Evolutionary conservation across 2,113 vertebrate species (phyloP).

Genomic region (Marmota flaviventris): DNA sequence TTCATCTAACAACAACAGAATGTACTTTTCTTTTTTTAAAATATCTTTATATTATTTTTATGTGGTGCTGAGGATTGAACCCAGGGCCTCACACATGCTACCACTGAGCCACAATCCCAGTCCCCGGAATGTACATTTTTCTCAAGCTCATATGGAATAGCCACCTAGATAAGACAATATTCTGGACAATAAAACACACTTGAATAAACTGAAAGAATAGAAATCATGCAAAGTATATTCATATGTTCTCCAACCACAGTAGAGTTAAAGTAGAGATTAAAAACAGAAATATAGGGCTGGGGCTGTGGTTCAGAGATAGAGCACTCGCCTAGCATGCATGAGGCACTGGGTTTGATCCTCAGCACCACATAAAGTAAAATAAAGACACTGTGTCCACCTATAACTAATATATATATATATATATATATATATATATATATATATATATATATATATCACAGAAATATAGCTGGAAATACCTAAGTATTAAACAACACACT

Average conservation of each 20-base stretch:
- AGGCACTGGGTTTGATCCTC: too few relatives aligned
- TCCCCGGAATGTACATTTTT: background rate
- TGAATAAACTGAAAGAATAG: constrained; percentile 45
- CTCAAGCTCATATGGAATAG: background rate
- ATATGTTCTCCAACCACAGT: background rate
- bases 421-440: too few relatives aligned
- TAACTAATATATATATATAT: too few relatives aligned
- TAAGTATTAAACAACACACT: constrained; percentile 15
- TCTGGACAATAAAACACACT: background rate
- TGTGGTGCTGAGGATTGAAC: too few relatives aligned
- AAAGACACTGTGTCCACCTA: too few relatives aligned
- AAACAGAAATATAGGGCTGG: background rate
- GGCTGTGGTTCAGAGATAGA: too few relatives aligned
- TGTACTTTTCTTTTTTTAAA: background rate
- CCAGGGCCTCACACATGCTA: too few relatives aligned
- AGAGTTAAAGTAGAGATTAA: background rate
- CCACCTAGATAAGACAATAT: background rate
- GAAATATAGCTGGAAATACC: constrained; percentile 25
- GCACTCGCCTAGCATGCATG: too few relatives aligned
- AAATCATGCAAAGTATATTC: background rate
- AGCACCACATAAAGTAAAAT: too few relatives aligned
- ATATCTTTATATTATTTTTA: too few relatives aligned
- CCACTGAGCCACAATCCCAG: too few relatives aligned
- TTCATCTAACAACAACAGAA: background rate
- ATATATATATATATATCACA: background rate